Evolutionary conservation across 1,140 invertebrate species (phyloP), one percentile per base, ranked within the genome.

Genomic region (Lucilia cuprina): DNA sequence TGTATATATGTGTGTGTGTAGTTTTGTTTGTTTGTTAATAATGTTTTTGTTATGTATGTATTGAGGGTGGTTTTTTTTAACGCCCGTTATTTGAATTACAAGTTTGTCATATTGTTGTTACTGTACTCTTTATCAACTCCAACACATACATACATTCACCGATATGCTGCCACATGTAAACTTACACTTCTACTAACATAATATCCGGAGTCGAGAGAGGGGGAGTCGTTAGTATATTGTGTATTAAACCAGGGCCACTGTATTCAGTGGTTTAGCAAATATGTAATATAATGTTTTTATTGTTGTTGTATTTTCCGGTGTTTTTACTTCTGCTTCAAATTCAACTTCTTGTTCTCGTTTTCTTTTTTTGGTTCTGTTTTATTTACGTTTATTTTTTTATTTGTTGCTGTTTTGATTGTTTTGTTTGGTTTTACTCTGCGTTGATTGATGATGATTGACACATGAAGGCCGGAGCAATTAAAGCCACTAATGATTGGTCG

Each of bases 361-460:
- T 49, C 19, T 80, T 50, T 50, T 80, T 80, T 47, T 78, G 0
- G 77, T 78, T 55, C 35, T 30, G 13, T 12, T 30, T 75, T n/a
- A n/a, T 21, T 30, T 30, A 30, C 25, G 19, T 74, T 30, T 34
- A 49, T 19, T 41, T 80, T 49, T 21, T 49, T 49, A n/a, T 41
- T 50, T 80, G 77, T 49, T 80, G 41, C 34, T 78, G 70, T 74
- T 77, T 77, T 77, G 17, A 70, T 78, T 41, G 35, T 78, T 78
- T 19, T 47, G 65, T 70, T 70, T 70, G 65, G 65, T 70, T 60
- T 60, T 70, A 21, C 65, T 25, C n/a, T 70, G 19, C 65, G 5
- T 78, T 80, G 77, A 80, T 80, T 80, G 77, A 80, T 80, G 77
- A 80, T 80, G 77, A 80, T 80, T 80, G 77, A 80, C 77, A 80